Conservation (phyloP, 2,113 vertebrate species). For the Pristiophorus japonicus region DNA sequence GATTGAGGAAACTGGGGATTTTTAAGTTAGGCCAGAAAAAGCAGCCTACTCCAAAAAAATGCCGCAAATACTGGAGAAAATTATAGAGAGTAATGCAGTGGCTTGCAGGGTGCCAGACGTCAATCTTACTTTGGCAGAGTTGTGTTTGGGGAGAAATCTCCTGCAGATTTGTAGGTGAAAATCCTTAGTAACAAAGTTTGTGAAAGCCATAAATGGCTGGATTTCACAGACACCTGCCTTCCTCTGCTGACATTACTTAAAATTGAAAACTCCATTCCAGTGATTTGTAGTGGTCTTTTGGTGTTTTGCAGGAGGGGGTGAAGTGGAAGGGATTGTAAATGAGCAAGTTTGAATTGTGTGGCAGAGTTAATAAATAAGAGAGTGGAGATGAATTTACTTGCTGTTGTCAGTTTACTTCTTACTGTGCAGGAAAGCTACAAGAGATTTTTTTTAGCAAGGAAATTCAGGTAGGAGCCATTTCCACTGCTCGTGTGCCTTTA, state of each 20-base stretch:
- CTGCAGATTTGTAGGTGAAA: not conserved
- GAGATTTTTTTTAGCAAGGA: not conserved
- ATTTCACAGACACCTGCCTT: not conserved
- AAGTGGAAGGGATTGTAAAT: not conserved
- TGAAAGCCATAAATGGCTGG: not conserved
- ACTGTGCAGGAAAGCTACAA: not conserved
- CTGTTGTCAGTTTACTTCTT: too few relatives aligned
- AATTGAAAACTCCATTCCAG: not conserved
- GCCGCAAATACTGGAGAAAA: too few relatives aligned
- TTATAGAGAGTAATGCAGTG: not conserved
- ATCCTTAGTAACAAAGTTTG: not conserved
- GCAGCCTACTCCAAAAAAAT: too few relatives aligned
- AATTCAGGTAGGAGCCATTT: not conserved
- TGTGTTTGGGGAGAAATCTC: not conserved
- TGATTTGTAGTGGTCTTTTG: not conserved
- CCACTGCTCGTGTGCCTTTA: not conserved
- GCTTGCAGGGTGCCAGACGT: not conserved
- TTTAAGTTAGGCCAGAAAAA: too few relatives aligned
- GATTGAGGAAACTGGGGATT: too few relatives aligned
- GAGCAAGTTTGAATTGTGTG: not conserved
- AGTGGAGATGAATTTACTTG: too few relatives aligned
- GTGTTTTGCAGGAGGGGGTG: not conserved
- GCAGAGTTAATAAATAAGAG: not conserved
- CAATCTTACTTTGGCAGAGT: not conserved
- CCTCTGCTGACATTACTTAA: not conserved